phyloP scores from a whole-genome alignment of 2,888 invertebrate species.

The Mallateleia sp. region DNA sequence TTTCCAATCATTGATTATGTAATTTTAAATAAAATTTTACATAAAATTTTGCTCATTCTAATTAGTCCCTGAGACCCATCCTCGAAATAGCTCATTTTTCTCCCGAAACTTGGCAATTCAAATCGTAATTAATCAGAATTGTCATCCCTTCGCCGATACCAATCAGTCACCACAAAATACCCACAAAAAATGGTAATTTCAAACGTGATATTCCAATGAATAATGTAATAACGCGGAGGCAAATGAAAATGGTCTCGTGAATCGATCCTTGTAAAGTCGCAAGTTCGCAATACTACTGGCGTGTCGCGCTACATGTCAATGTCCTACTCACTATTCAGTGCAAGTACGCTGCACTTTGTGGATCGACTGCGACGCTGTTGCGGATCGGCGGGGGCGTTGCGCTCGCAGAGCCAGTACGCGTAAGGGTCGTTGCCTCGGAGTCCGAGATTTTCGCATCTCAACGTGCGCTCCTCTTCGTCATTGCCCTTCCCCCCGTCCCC shows the following conservation, averaged over 20 bases:
- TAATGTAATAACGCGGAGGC: constrained; percentile 20
- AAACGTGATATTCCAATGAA: constrained; percentile 36
- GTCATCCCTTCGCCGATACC: no score
- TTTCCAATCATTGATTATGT: no score
- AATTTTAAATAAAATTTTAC: no score
- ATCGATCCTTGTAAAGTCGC: constrained; percentile 65
- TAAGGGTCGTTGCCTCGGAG: constrained; percentile 87
- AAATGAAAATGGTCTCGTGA: constrained; percentile 49
- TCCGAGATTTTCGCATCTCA: constrained; percentile 80
- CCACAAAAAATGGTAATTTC: no score
- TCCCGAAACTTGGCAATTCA: no score
- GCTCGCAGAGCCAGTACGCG: constrained; percentile 56
- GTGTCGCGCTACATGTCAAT: constrained; percentile 85
- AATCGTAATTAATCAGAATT: no score
- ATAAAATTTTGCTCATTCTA: no score
- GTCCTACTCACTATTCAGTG: constrained; percentile 88
- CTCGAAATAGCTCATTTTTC: no score
- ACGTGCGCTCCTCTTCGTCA: constrained; percentile 39
- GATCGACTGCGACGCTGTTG: constrained; percentile 76
- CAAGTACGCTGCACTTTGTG: constrained; percentile 85
- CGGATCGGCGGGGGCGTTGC: constrained; percentile 74
- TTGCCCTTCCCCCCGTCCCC: constrained; percentile 25
- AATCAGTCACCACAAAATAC: no score
- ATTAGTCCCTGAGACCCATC: no score
- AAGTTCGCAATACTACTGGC: constrained; percentile 55